Evolutionary conservation across 2,888 invertebrate genomes (phyloP).

Genomic region (Drosophila birchii): DNA sequence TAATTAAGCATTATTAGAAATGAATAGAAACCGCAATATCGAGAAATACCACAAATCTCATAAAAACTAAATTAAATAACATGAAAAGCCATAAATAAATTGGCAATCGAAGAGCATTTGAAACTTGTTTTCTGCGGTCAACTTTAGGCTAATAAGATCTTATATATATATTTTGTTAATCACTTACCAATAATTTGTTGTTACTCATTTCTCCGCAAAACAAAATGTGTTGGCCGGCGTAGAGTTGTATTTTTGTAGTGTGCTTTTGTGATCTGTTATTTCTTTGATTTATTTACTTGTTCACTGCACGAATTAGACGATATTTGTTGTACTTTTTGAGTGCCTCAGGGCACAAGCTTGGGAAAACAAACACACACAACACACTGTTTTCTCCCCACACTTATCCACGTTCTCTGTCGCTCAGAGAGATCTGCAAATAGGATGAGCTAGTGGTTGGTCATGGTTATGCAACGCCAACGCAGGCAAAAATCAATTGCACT

Average conservation of each 20-base stretch:
- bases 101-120: slow-evolving; percentile 24
- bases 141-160: slow-evolving; percentile 17
- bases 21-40: slow-evolving; percentile 45
- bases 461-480: slow-evolving; percentile 75
- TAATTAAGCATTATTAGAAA: slow-evolving; percentile 7
- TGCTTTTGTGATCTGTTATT: slow-evolving; percentile 32
- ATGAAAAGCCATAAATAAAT: slow-evolving; percentile 51
- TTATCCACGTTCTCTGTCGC: slow-evolving; percentile 33
- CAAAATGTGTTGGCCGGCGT: slow-evolving; percentile 57
- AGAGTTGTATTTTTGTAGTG: slow-evolving; percentile 29
- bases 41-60: slow-evolving; percentile 27
- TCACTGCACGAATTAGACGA: slow-evolving; percentile 56
- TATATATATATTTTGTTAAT: neutral
- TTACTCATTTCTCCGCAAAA: slow-evolving; percentile 82
- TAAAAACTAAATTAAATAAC: slow-evolving; percentile 21
- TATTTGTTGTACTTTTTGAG: slow-evolving; percentile 56
- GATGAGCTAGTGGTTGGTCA: slow-evolving; percentile 31
- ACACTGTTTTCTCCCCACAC: slow-evolving; percentile 49
- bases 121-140: slow-evolving; percentile 57
- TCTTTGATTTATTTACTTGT: slow-evolving; percentile 27
- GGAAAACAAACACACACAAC: slow-evolving; percentile 15
- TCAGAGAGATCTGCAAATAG: slow-evolving; percentile 46
- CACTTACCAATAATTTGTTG: slow-evolving; percentile 81
- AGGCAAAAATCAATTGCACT: slow-evolving; percentile 74
- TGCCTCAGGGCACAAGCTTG: slow-evolving; percentile 40